Percentiles rank a stretch among this genome's conserved stretches.
phyloP scores from a whole-genome alignment of 1,140 invertebrate genomes.

The Ceratina japonica region DNA sequence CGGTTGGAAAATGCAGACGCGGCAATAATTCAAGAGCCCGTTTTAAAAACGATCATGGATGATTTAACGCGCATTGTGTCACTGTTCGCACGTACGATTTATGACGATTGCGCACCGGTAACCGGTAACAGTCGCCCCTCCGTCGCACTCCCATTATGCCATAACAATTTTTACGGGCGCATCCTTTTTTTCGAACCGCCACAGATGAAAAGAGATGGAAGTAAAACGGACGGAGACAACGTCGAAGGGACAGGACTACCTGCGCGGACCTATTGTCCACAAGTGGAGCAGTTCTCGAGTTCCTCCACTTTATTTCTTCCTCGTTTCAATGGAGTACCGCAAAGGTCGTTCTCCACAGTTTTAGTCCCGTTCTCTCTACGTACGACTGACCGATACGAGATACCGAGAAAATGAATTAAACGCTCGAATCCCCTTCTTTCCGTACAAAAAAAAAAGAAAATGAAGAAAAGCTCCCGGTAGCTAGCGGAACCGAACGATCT shows the following conservation, averaged over 20 bases:
- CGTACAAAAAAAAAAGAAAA: too few species aligned
- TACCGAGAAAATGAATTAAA: too few species aligned
- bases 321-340: slow-evolving; percentile 63
- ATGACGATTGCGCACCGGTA: slow-evolving; percentile 58
- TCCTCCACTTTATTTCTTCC: slow-evolving; percentile 67
- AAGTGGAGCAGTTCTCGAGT: slow-evolving; percentile 70
- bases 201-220: background rate
- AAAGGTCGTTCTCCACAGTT: slow-evolving; percentile 32
- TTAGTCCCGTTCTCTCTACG: too few species aligned
- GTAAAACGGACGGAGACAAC: background rate
- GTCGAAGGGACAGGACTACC: slow-evolving; percentile 50
- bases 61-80: slow-evolving; percentile 71
- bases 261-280: slow-evolving; percentile 64
- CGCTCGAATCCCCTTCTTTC: too few species aligned
- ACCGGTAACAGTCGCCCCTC: slow-evolving; percentile 59
- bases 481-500: too few species aligned
- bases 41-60: slow-evolving; percentile 66
- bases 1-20: background rate
- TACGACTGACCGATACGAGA: too few species aligned
- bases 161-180: slow-evolving; percentile 64
- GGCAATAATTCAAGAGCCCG: slow-evolving; percentile 66
- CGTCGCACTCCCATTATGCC: slow-evolving; percentile 66
- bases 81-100: slow-evolving; percentile 70
- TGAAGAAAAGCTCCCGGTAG: too few species aligned
- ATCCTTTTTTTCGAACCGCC: slow-evolving; percentile 42